Percentiles rank a stretch among this genome's conserved stretches.
Conservation (phyloP, 2,888 invertebrate species). For the Chrysina gloriosa region DNA sequence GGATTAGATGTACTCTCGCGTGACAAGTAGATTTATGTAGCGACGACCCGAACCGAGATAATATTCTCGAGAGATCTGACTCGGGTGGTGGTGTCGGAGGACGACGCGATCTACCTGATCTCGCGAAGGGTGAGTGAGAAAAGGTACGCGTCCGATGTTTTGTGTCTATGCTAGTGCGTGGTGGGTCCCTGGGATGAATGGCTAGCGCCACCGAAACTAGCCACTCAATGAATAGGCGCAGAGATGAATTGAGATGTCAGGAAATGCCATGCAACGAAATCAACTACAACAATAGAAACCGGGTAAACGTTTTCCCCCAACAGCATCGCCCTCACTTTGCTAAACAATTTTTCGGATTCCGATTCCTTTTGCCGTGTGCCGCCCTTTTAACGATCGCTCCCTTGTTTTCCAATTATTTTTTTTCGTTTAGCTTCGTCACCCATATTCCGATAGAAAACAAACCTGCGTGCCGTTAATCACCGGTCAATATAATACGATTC, state of each 20-base stretch:
- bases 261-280: constrained; percentile 56
- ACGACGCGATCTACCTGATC: constrained; percentile 27
- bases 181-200: constrained; percentile 46
- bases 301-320: constrained; percentile 60
- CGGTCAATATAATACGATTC: constrained; percentile 27
- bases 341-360: constrained; percentile 29
- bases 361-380: constrained; percentile 15
- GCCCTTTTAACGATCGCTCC: neutral
- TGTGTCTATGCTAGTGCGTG: constrained; percentile 11
- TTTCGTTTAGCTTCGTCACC: neutral
- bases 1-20: constrained; percentile 59
- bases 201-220: constrained; percentile 50
- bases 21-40: constrained; percentile 64
- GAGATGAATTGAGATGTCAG: constrained; percentile 61
- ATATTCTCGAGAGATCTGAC: constrained; percentile 30
- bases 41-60: constrained; percentile 60
- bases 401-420: neutral
- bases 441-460: neutral
- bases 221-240: constrained; percentile 56
- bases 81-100: constrained; percentile 10
- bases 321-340: constrained; percentile 39
- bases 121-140: constrained; percentile 29
- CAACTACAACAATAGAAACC: constrained; percentile 57
- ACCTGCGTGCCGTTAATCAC: constrained; percentile 11
- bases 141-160: constrained; percentile 29